Evolutionary conservation across 2,888 invertebrate genomes (phyloP), one percentile per base, ranked within the genome.

Genomic region (Lasioglossum malachurum): DNA sequence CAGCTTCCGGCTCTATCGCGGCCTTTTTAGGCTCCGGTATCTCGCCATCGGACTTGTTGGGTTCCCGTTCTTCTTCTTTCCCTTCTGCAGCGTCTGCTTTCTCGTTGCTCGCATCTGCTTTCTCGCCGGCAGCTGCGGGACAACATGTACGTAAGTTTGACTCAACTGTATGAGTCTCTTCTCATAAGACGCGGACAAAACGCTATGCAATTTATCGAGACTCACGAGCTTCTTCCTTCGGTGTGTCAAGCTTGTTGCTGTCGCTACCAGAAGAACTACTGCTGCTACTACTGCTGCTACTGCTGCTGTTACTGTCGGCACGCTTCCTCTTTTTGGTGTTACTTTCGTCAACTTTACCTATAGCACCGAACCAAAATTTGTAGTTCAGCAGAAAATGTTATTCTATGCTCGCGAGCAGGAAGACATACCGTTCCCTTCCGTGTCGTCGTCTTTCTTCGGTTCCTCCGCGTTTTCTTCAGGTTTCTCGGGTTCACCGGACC

Each of bases 281-380:
- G 77, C 94, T 95, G 60, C 94, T 94, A 71, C 95, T 96, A 16
- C 96, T 96, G 53, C 95, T 95, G 87, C 96, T 96, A 84, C 95
- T 96, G 87, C 96, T 96, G 86, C 96, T 96, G 53, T 96, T 96
- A n/a, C 96, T 96, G 78, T 95, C 96, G 0, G 96, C 96, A 44
- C 96, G 95, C 93, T 95, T 97, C 91, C 92, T 96, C 92, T 94
- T 97, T 96, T 89, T 97, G 95, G 89, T 91, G 93, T 94, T 95
- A 0, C 92, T 93, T 81, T 95, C 96, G 75, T 94, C 95, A 16
- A 95, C 94, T 89, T 94, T 95, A 60, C 95, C 96, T 81, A 94
- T 95, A 80, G 10, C 14, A 75, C 31, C n/a, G 53, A 16, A 2
- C 60, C 0, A n/a, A 14, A n/a, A 38, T 14, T 8, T 78, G 35